These are phyloP conservation scores for Rhagonycha lutea DNA, from an alignment of 2,888 invertebrate genomes.

Conservation along the genomic window DNA sequence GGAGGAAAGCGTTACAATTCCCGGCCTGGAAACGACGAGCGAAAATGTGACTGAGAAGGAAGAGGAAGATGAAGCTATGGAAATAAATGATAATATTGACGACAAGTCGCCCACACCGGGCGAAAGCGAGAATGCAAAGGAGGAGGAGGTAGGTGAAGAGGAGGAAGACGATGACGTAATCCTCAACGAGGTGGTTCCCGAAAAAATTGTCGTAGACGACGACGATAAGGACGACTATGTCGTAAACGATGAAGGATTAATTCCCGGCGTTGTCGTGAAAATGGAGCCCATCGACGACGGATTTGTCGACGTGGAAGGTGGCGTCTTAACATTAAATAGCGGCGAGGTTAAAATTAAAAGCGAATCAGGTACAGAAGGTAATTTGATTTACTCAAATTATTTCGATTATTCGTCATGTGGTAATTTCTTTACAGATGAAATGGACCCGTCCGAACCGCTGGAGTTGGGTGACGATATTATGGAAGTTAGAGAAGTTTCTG, in stretches of 20 bases:
- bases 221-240: slow-evolving; percentile 54
- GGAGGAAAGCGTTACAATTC: slow-evolving; percentile 54
- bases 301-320: slow-evolving; percentile 52
- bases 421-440: neutral
- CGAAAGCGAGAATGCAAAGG: slow-evolving; percentile 22
- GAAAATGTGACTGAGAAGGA: slow-evolving; percentile 53
- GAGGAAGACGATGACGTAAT: slow-evolving; percentile 73
- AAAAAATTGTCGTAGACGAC: slow-evolving; percentile 67
- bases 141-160: slow-evolving; percentile 43
- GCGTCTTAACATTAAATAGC: slow-evolving; percentile 63
- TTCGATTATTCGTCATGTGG: neutral
- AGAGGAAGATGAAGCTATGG: slow-evolving; percentile 51
- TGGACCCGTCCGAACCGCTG: neutral
- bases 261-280: slow-evolving; percentile 39
- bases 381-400: slow-evolving; percentile 6
- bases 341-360: slow-evolving; percentile 66
- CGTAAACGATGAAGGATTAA: slow-evolving; percentile 34
- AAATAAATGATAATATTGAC: slow-evolving; percentile 40
- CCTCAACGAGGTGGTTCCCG: slow-evolving; percentile 69
- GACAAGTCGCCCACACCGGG: slow-evolving; percentile 10
- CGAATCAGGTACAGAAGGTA: slow-evolving; percentile 71
- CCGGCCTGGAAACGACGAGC: slow-evolving; percentile 56
- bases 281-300: slow-evolving; percentile 68
- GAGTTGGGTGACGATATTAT: slow-evolving; percentile 7
- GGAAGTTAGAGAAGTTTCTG: slow-evolving; percentile 42